A percentile compares a stretch with the other conserved stretches of the same genome.
Evolutionary conservation across 1,140 invertebrate genomes (phyloP).

Genomic region (Druon quercuslanigerum): DNA sequence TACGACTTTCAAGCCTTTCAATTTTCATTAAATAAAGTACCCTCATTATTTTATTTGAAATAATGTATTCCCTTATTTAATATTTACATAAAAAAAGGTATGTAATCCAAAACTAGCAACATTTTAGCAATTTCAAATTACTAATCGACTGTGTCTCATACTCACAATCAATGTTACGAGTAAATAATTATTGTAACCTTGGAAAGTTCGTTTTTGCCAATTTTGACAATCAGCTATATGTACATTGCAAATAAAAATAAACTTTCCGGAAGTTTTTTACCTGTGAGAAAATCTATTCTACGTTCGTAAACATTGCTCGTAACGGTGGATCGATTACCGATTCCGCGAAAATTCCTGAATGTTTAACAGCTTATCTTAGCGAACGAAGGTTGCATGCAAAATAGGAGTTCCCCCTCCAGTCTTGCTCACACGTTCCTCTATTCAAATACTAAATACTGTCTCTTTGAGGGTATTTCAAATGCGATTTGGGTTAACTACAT

Average conservation of each 20-base stretch:
- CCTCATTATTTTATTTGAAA: no score
- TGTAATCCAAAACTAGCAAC: no score
- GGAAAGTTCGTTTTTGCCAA: no score
- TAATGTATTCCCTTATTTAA: no score
- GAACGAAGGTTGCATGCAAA: conserved; percentile 37
- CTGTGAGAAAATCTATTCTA: conserved; percentile 1
- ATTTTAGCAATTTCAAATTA: no score
- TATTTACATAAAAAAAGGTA: no score
- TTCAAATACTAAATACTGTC: conserved; percentile 41
- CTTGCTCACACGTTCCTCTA: conserved; percentile 28
- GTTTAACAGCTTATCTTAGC: conserved; percentile 29
- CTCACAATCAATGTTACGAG: no score
- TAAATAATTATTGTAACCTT: no score
- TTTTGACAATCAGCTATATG: no score
- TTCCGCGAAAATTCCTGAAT: conserved; percentile 47
- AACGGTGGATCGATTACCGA: conserved; percentile 31
- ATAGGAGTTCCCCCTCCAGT: conserved; percentile 18
- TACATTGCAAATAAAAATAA: neutral
- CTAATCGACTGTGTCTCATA: no score
- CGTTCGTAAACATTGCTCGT: conserved; percentile 5
- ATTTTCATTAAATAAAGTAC: no score
- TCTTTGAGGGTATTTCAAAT: neutral
- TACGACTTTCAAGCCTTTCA: no score
- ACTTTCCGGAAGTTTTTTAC: conserved; percentile 19
- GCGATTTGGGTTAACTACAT: neutral